Percentiles rank a stretch among this genome's conserved stretches.
Evolutionary conservation across 2,113 vertebrate genomes (phyloP).

Genomic region (Numenius arquata): DNA sequence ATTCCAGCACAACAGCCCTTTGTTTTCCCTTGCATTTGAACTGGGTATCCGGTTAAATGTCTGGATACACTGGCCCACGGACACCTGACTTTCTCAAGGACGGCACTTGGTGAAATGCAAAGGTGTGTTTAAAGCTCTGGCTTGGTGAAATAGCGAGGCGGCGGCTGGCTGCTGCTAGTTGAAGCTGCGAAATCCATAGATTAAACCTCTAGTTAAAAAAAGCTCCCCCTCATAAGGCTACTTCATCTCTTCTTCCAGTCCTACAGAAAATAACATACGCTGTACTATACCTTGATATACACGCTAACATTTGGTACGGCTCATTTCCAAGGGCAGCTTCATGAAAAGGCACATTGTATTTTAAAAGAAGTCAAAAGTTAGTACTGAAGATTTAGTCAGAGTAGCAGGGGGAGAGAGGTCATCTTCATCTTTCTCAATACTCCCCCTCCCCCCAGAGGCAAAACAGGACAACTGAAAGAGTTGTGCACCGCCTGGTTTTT

Average conservation of each 20-base stretch:
- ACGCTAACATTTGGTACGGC: neutral
- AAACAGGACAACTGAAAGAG: neutral
- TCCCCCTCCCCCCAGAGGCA: neutral
- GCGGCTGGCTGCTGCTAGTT: neutral
- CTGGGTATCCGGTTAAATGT: constrained; percentile 48
- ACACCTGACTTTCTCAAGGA: constrained; percentile 60
- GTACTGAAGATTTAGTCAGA: neutral
- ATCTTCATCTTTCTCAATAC: neutral
- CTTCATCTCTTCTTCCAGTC: neutral
- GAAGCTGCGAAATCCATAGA: neutral
- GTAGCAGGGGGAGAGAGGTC: neutral
- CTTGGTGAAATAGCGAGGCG: neutral
- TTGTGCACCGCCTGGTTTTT: constrained; percentile 13
- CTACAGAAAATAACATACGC: neutral
- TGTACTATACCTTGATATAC: neutral
- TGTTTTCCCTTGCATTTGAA: constrained; percentile 48
- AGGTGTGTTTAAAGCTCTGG: constrained; percentile 37
- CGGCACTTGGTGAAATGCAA: constrained; percentile 5
- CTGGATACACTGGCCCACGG: constrained; percentile 16
- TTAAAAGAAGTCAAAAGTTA: neutral
- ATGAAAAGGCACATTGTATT: constrained; percentile 25
- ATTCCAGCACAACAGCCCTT: constrained; percentile 56
- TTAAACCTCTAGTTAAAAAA: neutral
- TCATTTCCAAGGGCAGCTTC: neutral
- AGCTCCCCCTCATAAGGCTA: neutral